Evolutionary conservation across 2,888 invertebrate species (phyloP).

Genomic region (Caenorhabditis uteleia): DNA sequence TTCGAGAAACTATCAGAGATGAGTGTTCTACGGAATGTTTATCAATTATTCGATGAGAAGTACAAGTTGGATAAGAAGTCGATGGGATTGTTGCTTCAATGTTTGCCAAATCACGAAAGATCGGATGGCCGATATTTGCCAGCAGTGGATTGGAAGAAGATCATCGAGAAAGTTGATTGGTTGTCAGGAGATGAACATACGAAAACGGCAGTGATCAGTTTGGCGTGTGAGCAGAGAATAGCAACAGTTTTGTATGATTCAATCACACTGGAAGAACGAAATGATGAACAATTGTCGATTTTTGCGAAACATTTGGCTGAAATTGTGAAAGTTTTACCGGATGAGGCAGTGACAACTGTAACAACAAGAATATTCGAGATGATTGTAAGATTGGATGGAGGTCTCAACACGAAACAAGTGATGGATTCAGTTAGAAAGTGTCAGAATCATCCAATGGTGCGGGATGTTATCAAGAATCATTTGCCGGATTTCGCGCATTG

Average conservation of each 20-base stretch:
- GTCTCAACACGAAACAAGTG: no score
- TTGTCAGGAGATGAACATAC: not conserved
- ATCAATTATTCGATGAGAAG: slow-evolving; percentile 15
- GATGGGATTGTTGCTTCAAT: not conserved
- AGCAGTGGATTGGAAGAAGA: slow-evolving; percentile 15
- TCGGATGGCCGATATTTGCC: slow-evolving; percentile 18
- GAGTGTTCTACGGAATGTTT: slow-evolving; percentile 14
- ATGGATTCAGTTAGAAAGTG: no score
- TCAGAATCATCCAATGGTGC: no score
- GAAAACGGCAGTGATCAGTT: slow-evolving; percentile 1
- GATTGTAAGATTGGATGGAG: no score
- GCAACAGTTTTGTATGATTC: slow-evolving; percentile 9
- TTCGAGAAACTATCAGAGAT: slow-evolving; percentile 16
- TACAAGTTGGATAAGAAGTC: slow-evolving; percentile 1
- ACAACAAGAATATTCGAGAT: no score
- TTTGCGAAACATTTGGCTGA: not conserved
- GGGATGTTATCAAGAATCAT: no score
- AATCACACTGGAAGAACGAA: not conserved
- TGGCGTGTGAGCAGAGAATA: slow-evolving; percentile 23
- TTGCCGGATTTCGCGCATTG: no score
- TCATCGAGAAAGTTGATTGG: slow-evolving; percentile 3
- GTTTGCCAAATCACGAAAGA: slow-evolving; percentile 9
- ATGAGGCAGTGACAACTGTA: no score
- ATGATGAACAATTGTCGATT: not conserved
- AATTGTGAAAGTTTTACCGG: not conserved